Percentiles rank a stretch among this genome's conserved stretches.
These are phyloP conservation scores for Gastracanthus pulcherrimus DNA, from an alignment of 2,888 invertebrate genomes.

Conservation along the genomic window DNA sequence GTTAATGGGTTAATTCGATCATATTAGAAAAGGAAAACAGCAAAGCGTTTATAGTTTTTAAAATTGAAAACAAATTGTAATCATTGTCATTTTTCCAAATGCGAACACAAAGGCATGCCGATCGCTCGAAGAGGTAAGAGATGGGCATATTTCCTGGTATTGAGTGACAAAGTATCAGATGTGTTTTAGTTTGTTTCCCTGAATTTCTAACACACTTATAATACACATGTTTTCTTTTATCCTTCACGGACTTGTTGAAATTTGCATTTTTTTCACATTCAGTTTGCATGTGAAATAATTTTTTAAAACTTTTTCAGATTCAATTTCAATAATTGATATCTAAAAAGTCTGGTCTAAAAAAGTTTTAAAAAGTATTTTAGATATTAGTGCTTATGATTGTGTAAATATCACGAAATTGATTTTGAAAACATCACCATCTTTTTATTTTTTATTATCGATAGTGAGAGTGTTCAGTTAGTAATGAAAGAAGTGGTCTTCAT, in stretches of 20 bases:
- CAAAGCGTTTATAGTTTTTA: neutral
- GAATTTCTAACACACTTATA: conserved; percentile 32
- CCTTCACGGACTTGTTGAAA: neutral
- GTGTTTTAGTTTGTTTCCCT: neutral
- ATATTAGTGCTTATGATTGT: neutral
- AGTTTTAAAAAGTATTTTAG: neutral
- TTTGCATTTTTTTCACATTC: neutral
- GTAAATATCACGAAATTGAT: neutral
- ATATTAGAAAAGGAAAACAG: neutral
- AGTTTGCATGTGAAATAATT: conserved; percentile 15
- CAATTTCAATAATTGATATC: neutral
- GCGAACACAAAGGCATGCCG: conserved; percentile 82
- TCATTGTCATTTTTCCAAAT: conserved; percentile 66
- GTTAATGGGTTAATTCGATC: too few species aligned
- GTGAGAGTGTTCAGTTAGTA: too few species aligned
- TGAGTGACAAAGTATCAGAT: conserved; percentile 17
- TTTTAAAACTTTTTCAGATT: neutral
- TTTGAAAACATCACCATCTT: too few species aligned
- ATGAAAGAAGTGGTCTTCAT: too few species aligned
- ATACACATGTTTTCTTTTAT: conserved; percentile 12
- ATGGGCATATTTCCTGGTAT: conserved; percentile 40
- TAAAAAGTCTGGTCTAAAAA: neutral
- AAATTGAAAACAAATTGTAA: conserved; percentile 50
- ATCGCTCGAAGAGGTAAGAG: conserved; percentile 86
- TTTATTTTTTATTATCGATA: neutral